phyloP scores from a whole-genome alignment of 2,797 vertebrate species.

The Martes flavigula region DNA sequence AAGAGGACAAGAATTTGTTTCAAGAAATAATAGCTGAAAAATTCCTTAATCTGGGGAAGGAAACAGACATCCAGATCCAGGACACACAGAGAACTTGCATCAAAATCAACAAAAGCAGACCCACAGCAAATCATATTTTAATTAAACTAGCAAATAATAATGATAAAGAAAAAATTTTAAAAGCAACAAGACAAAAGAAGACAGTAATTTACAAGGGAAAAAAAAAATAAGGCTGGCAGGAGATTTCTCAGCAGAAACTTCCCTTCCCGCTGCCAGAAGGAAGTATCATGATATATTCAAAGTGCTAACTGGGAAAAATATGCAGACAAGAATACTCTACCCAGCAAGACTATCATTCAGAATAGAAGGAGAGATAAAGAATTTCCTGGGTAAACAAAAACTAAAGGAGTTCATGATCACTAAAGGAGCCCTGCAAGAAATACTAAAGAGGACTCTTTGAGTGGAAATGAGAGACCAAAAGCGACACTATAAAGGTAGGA shows the following conservation, averaged over 20 bases:
- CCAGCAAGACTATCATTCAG: background rate
- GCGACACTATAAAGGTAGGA: background rate
- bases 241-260: background rate
- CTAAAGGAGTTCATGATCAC: background rate
- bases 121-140: background rate
- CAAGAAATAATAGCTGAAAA: background rate
- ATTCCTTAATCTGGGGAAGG: background rate
- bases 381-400: background rate
- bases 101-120: background rate
- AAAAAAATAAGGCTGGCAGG: background rate
- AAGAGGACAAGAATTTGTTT: background rate
- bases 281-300: background rate
- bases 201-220: background rate
- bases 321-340: background rate
- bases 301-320: background rate
- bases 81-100: background rate
- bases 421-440: background rate
- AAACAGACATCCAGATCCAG: background rate
- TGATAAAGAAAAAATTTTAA: background rate
- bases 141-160: background rate
- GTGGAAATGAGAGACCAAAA: background rate
- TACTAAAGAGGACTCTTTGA: background rate
- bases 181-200: background rate
- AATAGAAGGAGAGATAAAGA: background rate
- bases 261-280: background rate